Base-by-base conservation (phyloP, 2,797 vertebrate genomes). In the Xiphorhynchus erythropygius region DNA sequence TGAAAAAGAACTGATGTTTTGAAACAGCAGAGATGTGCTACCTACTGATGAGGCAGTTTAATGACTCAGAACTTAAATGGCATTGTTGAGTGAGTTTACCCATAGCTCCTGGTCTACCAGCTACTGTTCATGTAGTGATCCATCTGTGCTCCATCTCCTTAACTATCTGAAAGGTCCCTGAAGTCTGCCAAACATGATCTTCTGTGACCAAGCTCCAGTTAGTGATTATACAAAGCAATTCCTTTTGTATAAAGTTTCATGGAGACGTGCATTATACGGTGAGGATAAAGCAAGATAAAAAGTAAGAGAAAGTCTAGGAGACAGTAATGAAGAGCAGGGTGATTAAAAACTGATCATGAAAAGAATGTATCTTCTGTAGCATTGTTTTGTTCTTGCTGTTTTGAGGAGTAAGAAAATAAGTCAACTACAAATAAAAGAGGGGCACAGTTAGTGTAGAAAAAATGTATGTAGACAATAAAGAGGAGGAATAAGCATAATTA, bases 41-140 rank as follows among this genome's bases (percentile, higher is more conserved):
- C 50, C 71, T 85, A 42, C 71, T 1, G 13, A 60, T 91, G 89
- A 95, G 94, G 76, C 93, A 94, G 87, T 96, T 95, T 91, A 95
- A 96, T 95, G 95, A 95, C 93, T 97, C 96, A 82, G 69, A 95
- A 78, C 46, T 80, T 83, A 68, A 77, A 70, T 67, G 2, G 27
- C 13, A 59, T 33, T 83, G 42, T 55, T 84, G 37, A 81, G 18
- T 63, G 62, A 56, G 24, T 84, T 95, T 84, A 79, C 69, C 42
- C 73, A 65, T 79, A 80, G 47, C 47, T 79, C 63, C 65, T 71
- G 30, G 35, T 93, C n/a, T 87, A 62, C 65, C 42, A 74, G 15
- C 63, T 62, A 35, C n/a, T 84, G 33, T 70, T 89, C 39, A 39
- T 68, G 62, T 80, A 87, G 87, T 30, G 23, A 65, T 60, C 76